phyloP scores from a whole-genome alignment of 1,140 invertebrate genomes.

The Hycleus phaleratus region DNA sequence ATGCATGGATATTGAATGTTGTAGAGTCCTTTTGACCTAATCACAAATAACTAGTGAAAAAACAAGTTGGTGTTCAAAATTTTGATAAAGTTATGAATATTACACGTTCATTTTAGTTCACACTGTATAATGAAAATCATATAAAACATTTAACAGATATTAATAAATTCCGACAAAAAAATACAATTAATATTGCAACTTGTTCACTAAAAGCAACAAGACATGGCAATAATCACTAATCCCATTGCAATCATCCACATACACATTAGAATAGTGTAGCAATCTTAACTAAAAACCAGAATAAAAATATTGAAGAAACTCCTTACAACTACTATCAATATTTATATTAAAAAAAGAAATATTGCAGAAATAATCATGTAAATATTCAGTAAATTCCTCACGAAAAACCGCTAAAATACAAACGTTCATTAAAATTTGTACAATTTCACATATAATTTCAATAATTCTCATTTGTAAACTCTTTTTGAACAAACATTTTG shows the following conservation, averaged over 20 bases:
- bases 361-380: background rate
- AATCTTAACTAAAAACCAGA: background rate
- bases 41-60: no score
- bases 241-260: background rate
- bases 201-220: constrained; percentile 1
- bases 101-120: no score
- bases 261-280: background rate
- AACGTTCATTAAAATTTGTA: no score
- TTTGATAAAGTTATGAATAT: no score
- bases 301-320: background rate
- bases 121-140: background rate
- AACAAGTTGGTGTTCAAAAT: no score
- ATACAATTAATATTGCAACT: constrained; percentile 3
- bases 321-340: background rate
- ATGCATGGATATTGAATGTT: no score
- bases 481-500: no score
- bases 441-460: no score
- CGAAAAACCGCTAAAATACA: no score
- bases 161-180: background rate
- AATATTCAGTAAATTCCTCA: background rate
- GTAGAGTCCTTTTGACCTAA: no score
- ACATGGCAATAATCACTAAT: constrained; percentile 2
- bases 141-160: background rate
- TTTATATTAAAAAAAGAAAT: background rate
- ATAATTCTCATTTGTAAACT: constrained; percentile 2